Evolutionary conservation across 1,140 invertebrate genomes (phyloP), one percentile per base, ranked within the genome.

Genomic region (Drosophila pseudoobscura): DNA sequence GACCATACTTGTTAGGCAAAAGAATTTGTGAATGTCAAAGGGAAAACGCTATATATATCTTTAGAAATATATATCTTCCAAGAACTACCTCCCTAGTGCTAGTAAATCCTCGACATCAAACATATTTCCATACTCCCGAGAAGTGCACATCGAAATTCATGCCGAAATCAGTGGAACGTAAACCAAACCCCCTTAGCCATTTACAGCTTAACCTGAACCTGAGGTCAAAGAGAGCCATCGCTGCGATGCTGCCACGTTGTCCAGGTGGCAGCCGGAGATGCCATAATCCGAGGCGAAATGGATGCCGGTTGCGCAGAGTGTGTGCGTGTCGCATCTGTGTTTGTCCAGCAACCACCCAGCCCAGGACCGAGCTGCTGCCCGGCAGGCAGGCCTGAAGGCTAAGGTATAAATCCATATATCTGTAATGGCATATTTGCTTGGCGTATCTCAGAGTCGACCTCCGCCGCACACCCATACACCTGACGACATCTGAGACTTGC

Each of bases 221-320:
- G 35, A 35, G 24, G 39, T 20, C 8, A 44, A 52, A 60, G 43
- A 17, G 24, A 22, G 26, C 17, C 9, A 17, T 26, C 15, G 29
- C 46, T 50, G 31, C 22, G 54, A 35, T 44, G 7, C n/a, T 44
- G 47, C 31, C 41, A 17, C 63, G 35, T 39, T 57, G 64, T 58
- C 35, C 56, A 49, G 31, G 41, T 72, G 68, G 9, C 52, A 72
- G 17, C 49, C 35, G 60, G 8, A 51, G 41, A 43, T 22, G 46
- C 43, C 49, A 45, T 74, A 74, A 74, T 74, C 69, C 53, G 35
- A 6, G 47, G n/a, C 17, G 49, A 63, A 73, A 73, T 56, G 53
- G 52, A 44, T 70, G 46, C 53, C 43, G 7, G 2, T 3, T 29
- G 15, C 29, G 22, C 2, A 3, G 29, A 31, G 2, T n/a, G 39